These are phyloP conservation scores for Pogonomyrmex barbatus DNA, from an alignment of 1,140 invertebrate genomes.

Conservation along the genomic window DNA sequence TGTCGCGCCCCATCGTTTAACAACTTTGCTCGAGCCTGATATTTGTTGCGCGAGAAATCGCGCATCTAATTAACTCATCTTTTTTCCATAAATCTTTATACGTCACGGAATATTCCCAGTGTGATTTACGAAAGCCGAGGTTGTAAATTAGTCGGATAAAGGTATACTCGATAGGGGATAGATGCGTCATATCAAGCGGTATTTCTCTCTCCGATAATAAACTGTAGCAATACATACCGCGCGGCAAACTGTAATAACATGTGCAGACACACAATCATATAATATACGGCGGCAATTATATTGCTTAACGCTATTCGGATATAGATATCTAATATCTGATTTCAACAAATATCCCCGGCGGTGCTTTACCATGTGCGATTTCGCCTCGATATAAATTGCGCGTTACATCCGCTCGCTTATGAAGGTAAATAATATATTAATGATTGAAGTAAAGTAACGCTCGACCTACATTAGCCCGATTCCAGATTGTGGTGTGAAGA, in stretches of 20 bases:
- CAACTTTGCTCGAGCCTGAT: not conserved
- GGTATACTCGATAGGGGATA: not conserved
- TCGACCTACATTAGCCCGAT: slow-evolving; percentile 57
- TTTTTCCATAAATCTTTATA: not conserved
- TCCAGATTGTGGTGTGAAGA: slow-evolving; percentile 60
- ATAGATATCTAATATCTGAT: slow-evolving; percentile 3
- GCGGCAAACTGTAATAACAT: not conserved
- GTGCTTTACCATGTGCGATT: not conserved
- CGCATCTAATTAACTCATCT: not conserved
- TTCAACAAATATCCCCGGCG: not conserved
- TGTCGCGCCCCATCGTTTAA: not conserved
- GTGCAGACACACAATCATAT: not conserved
- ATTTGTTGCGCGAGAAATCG: not conserved
- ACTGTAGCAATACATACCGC: too few species aligned
- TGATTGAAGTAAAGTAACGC: slow-evolving; percentile 45
- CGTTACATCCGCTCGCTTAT: not conserved
- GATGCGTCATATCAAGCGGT: not conserved
- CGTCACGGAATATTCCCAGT: not conserved
- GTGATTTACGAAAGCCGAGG: not conserved
- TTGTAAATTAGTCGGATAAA: slow-evolving; percentile 21
- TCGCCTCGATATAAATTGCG: not conserved
- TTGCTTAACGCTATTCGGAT: not conserved
- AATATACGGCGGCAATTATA: not conserved
- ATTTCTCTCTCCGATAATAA: not conserved
- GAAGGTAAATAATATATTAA: slow-evolving; percentile 32